Evolutionary conservation across 2,888 invertebrate species (phyloP), one percentile per base, ranked within the genome.

Genomic region (Heterodera filipjevi): DNA sequence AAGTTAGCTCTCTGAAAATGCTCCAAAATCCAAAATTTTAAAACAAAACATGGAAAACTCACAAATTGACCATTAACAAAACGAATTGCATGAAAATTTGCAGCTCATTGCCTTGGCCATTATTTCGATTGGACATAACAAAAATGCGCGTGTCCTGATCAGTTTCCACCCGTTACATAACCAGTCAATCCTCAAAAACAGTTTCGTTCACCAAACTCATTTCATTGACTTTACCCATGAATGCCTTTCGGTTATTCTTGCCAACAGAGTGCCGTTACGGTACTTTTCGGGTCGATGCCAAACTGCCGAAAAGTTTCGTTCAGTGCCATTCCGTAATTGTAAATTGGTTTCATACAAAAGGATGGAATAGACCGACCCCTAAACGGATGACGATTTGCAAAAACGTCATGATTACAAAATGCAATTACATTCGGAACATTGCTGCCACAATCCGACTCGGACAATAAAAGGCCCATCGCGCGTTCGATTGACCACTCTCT

Each of bases 311-410:
- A 73, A 10, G 77, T 68, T n/a, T 66, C 6, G 82, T 86, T 71
- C 86, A 59, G 27, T 59, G 59, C 59, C 59, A 59, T 59, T 27
- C 59, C 59, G 27, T 59, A 87, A 19, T 86, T 72, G 73, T 86
- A 86, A 70, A 87, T 82, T n/a, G 82, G n/a, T 79, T 71, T 87
- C 87, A 68, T 85, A 82, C 0, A 87, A 78, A 66, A 82, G 83
- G 19, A 85, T 77, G 12, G 86, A 78, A 71, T 81, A 82, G 2
- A 39, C 22, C 10, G 83, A 83, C 0, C 80, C 82, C 81, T 81
- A 19, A 16, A 59, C 71, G 35, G n/a, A 12, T 22, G 27, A 39
- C 39, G 12, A 39, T 39, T 39, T 39, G 39, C 39, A 39, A 33
- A 49, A 64, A 64, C 5, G 3, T 32, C 16, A 14, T 30, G 30